These are phyloP conservation scores for Eptatretus atami DNA, from an alignment of 2,797 vertebrate genomes.

Conservation along the genomic window DNA sequence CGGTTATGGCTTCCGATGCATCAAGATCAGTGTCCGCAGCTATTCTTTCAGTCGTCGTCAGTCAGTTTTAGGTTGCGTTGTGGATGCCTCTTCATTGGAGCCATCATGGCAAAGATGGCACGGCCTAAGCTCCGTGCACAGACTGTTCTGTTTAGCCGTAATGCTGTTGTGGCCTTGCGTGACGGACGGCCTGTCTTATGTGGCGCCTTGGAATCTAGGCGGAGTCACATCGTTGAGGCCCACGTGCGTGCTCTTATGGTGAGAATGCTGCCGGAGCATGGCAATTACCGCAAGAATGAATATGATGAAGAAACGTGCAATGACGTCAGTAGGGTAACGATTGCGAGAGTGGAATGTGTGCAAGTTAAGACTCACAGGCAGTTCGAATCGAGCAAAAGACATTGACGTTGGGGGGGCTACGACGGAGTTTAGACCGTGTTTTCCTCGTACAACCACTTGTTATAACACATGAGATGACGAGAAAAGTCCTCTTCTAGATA, in stretches of 20 bases:
- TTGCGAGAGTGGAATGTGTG: too few species aligned
- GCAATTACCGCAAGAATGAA: conserved; percentile 16
- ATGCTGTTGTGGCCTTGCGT: conserved; percentile 42
- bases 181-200: conserved; percentile 76
- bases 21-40: conserved; percentile 70
- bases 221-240: conserved; percentile 75
- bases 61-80: conserved; percentile 69
- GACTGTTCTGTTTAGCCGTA: conserved; percentile 63
- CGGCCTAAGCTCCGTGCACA: conserved; percentile 73
- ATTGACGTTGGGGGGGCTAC: conserved; percentile 74
- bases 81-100: conserved; percentile 93
- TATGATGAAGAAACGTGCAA: conserved; percentile 12
- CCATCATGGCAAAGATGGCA: conserved; percentile 92
- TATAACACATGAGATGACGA: conserved; percentile 70
- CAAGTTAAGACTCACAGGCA: too few species aligned
- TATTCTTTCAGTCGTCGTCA: conserved; percentile 55
- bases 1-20: conserved; percentile 68
- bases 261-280: conserved; percentile 55
- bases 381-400: conserved; percentile 56
- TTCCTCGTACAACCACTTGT: conserved; percentile 78
- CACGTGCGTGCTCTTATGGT: conserved; percentile 74
- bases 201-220: conserved; percentile 70
- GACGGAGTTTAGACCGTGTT: conserved; percentile 56
- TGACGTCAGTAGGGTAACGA: too few species aligned
- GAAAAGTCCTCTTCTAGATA: conserved; percentile 54